Base-by-base conservation (phyloP, 2,888 invertebrate genomes). In the Scaeva pyrastri region DNA sequence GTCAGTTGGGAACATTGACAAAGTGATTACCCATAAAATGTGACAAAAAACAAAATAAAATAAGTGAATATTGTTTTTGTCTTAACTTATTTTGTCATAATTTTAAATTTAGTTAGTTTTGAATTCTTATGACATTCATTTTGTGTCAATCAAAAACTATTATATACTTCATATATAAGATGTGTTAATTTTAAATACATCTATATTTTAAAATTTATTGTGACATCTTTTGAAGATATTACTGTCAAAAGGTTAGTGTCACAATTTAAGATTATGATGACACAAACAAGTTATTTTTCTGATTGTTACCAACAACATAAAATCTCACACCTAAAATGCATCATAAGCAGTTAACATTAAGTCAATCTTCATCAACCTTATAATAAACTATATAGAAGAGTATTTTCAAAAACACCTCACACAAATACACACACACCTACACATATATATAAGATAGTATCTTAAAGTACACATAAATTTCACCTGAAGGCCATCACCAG, bases 361-460 rank as follows among this genome's bases (percentile, higher is more conserved):
- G 81, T 81, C 80, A 81, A 85, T 85, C 85, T 81, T 76, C 81
- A 77, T 85, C 73, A 66, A 73, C 43, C 23, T 26, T 2, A 26
- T 23, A 36, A 3, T 11, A 23, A n/a, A 60, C 21, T 23, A 10
- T 26, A 2, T 1, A 4, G 21, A 11, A 10, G 7, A 58, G 10
- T 31, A 31, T 36, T 31, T 39, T 21, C 39, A 2, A 58, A 64
- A 71, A 84, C 75, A 43, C 62, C 62, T 62, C 68, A 7, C 8
- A 31, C 76, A 72, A 68, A 62, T n/a, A 7, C n/a, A 1, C 7
- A 78, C 19, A 78, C 74, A 73, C 52, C 68, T 31, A 68, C 62
- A 31, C 56, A 41, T 11, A 45, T 31, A 7, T 31, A 31, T 31
- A 31, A 31, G 31, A 31, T 31, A 31, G 31, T 50, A 62, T n/a